Percentiles rank a stretch among this genome's conserved stretches.
Evolutionary conservation across 2,888 invertebrate genomes (phyloP).

Genomic region (Hirtodrosophila cameraria): DNA sequence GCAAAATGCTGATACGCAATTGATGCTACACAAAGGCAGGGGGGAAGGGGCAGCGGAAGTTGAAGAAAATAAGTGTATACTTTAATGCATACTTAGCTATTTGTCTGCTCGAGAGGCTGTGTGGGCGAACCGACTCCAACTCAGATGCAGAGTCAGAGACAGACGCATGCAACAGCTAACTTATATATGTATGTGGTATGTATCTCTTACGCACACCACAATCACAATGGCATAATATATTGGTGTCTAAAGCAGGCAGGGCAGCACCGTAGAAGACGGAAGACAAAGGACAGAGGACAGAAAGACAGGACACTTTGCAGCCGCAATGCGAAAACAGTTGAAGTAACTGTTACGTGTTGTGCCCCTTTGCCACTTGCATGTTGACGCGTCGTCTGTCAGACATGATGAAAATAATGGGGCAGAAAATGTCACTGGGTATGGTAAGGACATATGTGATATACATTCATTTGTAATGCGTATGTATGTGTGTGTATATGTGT

Average conservation of each 20-base stretch:
- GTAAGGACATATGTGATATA: slow-evolving; percentile 54
- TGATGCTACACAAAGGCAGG: slow-evolving; percentile 4
- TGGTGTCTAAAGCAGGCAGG: slow-evolving; percentile 56
- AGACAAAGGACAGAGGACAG: slow-evolving; percentile 13
- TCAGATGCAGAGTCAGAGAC: no score
- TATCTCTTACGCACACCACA: slow-evolving; percentile 25
- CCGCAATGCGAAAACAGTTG: slow-evolving; percentile 48
- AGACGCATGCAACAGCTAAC: slow-evolving; percentile 39
- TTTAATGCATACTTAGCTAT: slow-evolving; percentile 38
- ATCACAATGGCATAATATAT: slow-evolving; percentile 61
- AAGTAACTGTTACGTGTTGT: slow-evolving; percentile 57
- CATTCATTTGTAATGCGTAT: slow-evolving; percentile 29
- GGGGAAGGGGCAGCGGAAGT: slow-evolving; percentile 4
- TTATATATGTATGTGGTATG: slow-evolving; percentile 1
- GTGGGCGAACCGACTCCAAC: slow-evolving; percentile 14
- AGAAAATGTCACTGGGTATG: slow-evolving; percentile 77
- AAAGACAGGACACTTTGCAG: slow-evolving; percentile 30
- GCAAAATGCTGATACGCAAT: slow-evolving; percentile 46
- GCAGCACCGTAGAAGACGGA: slow-evolving; percentile 4
- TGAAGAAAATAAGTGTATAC: slow-evolving; percentile 44
- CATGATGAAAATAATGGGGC: slow-evolving; percentile 79
- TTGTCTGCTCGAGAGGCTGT: slow-evolving; percentile 21
- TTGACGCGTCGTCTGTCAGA: slow-evolving; percentile 77
- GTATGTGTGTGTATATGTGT: slow-evolving; percentile 7
- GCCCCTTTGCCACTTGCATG: slow-evolving; percentile 65